Percentiles rank a stretch among this genome's conserved stretches.
These are phyloP conservation scores for Antechinus stuartii DNA, from an alignment of 2,113 vertebrate genomes.

Conservation along the genomic window DNA sequence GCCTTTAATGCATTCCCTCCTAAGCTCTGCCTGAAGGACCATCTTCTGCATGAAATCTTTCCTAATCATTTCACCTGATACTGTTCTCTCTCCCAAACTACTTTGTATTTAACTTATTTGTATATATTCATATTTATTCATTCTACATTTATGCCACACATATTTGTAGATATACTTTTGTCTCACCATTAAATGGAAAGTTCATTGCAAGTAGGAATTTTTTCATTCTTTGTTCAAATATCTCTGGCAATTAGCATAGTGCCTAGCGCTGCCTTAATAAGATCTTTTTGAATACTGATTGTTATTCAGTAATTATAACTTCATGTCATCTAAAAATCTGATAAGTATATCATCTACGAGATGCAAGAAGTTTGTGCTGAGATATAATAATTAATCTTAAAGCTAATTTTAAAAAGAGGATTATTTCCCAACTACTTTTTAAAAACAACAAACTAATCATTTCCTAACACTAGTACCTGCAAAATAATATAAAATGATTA, in stretches of 20 bases:
- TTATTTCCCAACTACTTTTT: neutral
- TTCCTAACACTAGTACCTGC: conserved; percentile 27
- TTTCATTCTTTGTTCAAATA: neutral
- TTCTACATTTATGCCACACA: neutral
- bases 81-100: neutral
- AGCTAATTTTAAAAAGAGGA: neutral
- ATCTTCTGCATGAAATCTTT: neutral
- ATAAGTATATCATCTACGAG: neutral
- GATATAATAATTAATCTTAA: neutral
- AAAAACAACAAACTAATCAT: conserved; percentile 14
- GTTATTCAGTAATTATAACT: neutral
- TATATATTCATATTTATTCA: neutral
- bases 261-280: neutral
- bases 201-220: neutral
- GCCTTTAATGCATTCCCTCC: neutral
- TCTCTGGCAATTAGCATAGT: neutral
- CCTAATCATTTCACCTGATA: neutral
- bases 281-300: neutral
- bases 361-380: neutral
- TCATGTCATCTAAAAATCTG: neutral
- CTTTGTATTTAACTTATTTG: neutral
- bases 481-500: neutral
- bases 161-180: neutral
- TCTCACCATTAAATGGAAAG: neutral
- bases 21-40: neutral